A percentile compares a stretch with the other conserved stretches of the same genome.
These are phyloP conservation scores for Melanogrammus aeglefinus DNA, from an alignment of 2,797 vertebrate genomes.

Conservation along the genomic window DNA sequence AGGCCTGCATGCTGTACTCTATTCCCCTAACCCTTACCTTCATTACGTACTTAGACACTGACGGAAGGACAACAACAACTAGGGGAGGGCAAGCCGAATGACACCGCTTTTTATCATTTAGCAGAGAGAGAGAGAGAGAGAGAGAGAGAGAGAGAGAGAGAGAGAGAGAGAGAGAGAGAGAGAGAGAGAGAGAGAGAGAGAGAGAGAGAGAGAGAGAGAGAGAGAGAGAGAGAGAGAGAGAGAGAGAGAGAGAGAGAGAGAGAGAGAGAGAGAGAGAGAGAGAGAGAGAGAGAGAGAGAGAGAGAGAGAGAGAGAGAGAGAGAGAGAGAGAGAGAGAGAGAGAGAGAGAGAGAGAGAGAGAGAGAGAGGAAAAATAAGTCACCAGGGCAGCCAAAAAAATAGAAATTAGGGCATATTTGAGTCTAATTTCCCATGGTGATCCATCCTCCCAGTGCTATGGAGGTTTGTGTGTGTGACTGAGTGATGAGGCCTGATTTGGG, in stretches of 20 bases:
- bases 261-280: neutral
- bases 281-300: neutral
- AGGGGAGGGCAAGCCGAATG: neutral
- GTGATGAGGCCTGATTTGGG: constrained; percentile 37
- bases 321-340: neutral
- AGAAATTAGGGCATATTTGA: constrained; percentile 34
- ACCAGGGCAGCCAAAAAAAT: constrained; percentile 20
- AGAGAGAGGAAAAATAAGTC: constrained; percentile 13
- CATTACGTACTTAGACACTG: neutral
- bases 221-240: constrained; percentile 4
- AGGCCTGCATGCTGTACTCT: no score
- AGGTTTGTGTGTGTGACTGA: constrained; percentile 29
- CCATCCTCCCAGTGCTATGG: constrained; percentile 10
- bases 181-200: constrained; percentile 5
- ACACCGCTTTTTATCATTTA: neutral
- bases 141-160: constrained; percentile 2
- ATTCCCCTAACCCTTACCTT: no score
- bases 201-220: neutral
- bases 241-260: neutral
- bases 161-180: neutral
- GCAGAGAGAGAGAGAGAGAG: neutral
- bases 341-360: constrained; percentile 8
- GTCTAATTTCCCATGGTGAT: constrained; percentile 51
- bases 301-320: neutral
- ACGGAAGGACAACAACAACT: constrained; percentile 15